Base-by-base conservation (phyloP, 1,140 invertebrate genomes). In the Pollicipes pollicipes region DNA sequence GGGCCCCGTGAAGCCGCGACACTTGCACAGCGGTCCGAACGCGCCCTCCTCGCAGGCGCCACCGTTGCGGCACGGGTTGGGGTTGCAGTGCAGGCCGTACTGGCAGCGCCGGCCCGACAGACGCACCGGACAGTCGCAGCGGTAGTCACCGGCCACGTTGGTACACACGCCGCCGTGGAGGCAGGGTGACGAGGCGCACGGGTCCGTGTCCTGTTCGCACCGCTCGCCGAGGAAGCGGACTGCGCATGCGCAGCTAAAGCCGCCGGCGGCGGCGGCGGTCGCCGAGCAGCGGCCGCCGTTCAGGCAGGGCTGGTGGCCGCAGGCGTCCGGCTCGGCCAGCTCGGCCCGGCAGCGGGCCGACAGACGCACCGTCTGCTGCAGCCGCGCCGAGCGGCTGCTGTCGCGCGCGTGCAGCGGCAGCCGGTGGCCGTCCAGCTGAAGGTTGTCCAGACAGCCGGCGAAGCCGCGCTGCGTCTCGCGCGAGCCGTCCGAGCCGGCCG, bases 381-480 rank as follows among this genome's bases (percentile, higher is more conserved):
- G 72, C 30, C 74, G 70, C n/a, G 72, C 74, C 69, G 82, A 80
- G 72, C 76, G 76, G 69, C 76, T 83, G 72, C 75, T 79, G 27
- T 84, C 87, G n/a, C 83, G 85, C 76, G 85, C 84, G 70, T 91
- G 89, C 45, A 95, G 80, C 0, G 91, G 91, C 27, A 96, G 82
- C 0, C 84, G 81, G 0, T 88, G 83, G 70, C 88, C 85, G 68
- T 90, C 88, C 35, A 97, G 85, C 32, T 86, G 84, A 16, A 97
- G 85, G 75, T 95, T 90, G 70, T 93, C 89, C 84, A 98, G 88
- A 77, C 95, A 98, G 0, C 93, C 94, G 71, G 90, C 82, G 77
- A 95, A 95, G 3, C 93, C 92, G 37, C 76, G 76, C n/a, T 74
- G 73, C 72, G 70, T 75, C 29, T 67, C 69, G n/a, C 69, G 67